phyloP scores from a whole-genome alignment of 2,797 vertebrate genomes.

The Harpagifer antarcticus region DNA sequence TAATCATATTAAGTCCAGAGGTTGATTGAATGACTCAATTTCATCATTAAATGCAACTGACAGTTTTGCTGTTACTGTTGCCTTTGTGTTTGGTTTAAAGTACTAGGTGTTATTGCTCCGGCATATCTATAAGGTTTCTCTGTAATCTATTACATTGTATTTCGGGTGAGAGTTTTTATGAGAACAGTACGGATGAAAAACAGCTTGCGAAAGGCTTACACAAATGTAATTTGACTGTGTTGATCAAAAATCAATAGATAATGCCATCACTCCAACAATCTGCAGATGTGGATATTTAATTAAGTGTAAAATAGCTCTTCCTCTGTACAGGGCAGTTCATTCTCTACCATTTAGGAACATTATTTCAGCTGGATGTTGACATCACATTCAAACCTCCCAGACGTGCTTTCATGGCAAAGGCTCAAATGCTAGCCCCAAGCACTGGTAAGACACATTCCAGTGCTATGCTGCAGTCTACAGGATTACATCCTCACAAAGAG shows the following conservation, averaged over 20 bases:
- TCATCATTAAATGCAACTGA: conserved; percentile 36
- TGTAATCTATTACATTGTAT: not conserved
- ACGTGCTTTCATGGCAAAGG: conserved; percentile 39
- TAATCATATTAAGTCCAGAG: conserved; percentile 35
- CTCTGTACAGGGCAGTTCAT: conserved; percentile 13
- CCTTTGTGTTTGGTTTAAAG: conserved; percentile 24
- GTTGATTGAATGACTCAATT: conserved; percentile 44
- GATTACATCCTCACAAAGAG: conserved; percentile 75
- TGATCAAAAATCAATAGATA: conserved; percentile 3
- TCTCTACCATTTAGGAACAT: conserved; percentile 35
- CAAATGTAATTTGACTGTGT: conserved; percentile 20
- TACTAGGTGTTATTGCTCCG: not conserved
- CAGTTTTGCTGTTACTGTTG: conserved; percentile 39
- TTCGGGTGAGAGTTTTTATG: not conserved
- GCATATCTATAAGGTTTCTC: not conserved
- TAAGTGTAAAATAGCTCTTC: conserved; percentile 39
- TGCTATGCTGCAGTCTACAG: conserved; percentile 57
- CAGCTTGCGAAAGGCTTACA: not conserved
- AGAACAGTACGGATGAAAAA: not conserved
- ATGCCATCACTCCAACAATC: not conserved
- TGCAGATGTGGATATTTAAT: conserved; percentile 25
- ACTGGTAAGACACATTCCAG: conserved; percentile 59
- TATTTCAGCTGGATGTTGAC: conserved; percentile 19
- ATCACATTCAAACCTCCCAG: conserved; percentile 49
- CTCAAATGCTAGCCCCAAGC: conserved; percentile 51